Base-by-base conservation (phyloP, 2,113 vertebrate genomes). In the Daboia siamensis region DNA sequence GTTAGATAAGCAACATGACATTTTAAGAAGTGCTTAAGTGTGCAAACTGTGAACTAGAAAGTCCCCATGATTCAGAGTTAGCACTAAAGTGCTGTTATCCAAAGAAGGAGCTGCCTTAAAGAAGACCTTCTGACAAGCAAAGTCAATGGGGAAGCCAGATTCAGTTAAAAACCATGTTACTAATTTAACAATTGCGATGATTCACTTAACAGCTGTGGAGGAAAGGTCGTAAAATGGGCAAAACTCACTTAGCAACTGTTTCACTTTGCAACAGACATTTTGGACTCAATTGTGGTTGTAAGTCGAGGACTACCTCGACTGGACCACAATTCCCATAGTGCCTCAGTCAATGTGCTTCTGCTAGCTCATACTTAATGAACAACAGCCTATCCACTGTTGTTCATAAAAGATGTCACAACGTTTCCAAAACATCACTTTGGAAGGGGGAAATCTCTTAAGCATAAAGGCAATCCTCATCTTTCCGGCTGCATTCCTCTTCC, bases 341-440 rank as follows among this genome's bases (percentile, higher is more conserved):
- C 17, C 17, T 80, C 7, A 1, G 17, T 80, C 26, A 23, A 9
- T 84, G 69, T 23, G 20, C 85, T 52, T 91, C 57, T 64, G 48
- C 29, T 26, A 33, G 9, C 57, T 87, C 0, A 0, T 11, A 44
- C 17, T 10, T 10, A 1, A 0, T 20, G 0, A 26, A 0, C 0
- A 86, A 54, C 59, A 91, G 0, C 4, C 2, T 59, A 52, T 54
- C 4, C 44, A 1, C 2, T 13, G 12, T 2, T 69, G 64, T 69
- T 69, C 64, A n/a, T 69, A 33, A 69, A 33, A 69, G 29, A 89
- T 90, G 69, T 12, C n/a, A 24, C n/a, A 74, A 74, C 3, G 6
- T 1, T 0, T 86, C 33, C 0, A 1, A 39, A 61, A 13, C 59
- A 20, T 4, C 39, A 3, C 93, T 90, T 86, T 91, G 94, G 84